Conservation (phyloP, 2,888 invertebrate species). For the Erynnis tages region DNA sequence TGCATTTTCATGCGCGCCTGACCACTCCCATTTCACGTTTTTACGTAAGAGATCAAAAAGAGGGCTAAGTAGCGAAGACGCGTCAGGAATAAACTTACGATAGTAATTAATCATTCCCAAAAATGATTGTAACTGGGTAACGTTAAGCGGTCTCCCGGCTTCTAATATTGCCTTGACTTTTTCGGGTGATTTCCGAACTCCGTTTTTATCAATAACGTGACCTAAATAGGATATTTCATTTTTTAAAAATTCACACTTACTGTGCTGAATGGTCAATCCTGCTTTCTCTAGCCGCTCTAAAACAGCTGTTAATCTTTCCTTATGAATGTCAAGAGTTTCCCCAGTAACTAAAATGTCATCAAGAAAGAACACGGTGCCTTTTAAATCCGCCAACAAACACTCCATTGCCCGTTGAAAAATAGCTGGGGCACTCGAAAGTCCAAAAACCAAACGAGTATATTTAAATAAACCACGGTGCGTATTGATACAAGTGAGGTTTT, state of each 20-base stretch:
- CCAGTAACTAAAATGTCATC: constrained; percentile 32
- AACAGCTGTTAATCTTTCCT: constrained; percentile 23
- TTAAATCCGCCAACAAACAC: constrained; percentile 33
- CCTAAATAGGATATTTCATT: constrained; percentile 34
- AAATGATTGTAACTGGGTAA: constrained; percentile 34
- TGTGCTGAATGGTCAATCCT: constrained; percentile 22
- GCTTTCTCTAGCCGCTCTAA: constrained; percentile 22
- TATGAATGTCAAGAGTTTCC: constrained; percentile 19
- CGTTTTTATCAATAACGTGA: constrained; percentile 31
- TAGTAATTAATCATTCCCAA: constrained; percentile 40
- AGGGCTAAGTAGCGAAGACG: constrained; percentile 32
- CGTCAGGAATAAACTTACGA: constrained; percentile 37
- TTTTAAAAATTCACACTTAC: constrained; percentile 32
- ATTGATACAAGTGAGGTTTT: constrained; percentile 24
- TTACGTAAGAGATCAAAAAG: constrained; percentile 32
- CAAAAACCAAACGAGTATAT: constrained; percentile 27
- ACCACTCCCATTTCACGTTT: constrained; percentile 28
- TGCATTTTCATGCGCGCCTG: constrained; percentile 9
- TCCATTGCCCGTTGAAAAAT: constrained; percentile 36
- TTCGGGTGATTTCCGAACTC: constrained; percentile 28
- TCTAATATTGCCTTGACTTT: constrained; percentile 38
- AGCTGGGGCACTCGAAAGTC: constrained; percentile 27
- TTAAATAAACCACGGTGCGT: constrained; percentile 28
- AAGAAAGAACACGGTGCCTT: constrained; percentile 30
- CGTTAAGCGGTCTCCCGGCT: constrained; percentile 32